Evolutionary conservation across 2,113 vertebrate genomes (phyloP), one percentile per base, ranked within the genome.

Genomic region (Lipophrys pholis): DNA sequence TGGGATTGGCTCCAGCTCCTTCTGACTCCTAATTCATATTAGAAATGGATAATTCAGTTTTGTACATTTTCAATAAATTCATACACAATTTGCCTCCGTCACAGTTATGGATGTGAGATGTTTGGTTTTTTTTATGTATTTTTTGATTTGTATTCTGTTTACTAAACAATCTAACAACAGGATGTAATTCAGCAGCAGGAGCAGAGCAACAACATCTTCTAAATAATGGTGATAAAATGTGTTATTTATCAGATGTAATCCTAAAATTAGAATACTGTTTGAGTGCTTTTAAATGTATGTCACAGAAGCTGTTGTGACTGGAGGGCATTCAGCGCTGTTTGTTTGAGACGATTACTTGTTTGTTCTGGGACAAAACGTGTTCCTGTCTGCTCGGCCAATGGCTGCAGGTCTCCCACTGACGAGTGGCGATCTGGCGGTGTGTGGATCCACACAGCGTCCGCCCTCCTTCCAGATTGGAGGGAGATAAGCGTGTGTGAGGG

Each of bases 341-440:
- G 78, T 57, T 77, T 49, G 78, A 49, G 42, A 56, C 65, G 3
- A 8, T 45, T 75, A 15, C 51, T 46, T 83, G 77, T 78, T 83
- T 89, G 73, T 84, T 88, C 76, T 73, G 69, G 53, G 63, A 62
- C 69, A 48, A 53, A 82, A 78, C n/a, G 21, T 69, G 66, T 61
- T 60, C 77, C 42, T 17, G 57, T 56, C 63, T 76, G 73, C 65
- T 56, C 6, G 55, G 43, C 59, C 73, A 75, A 69, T 79, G 79
- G 72, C 73, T 75, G 71, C 73, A 58, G 6, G 71, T 70, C 72
- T 49, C 71, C 56, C 42, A 11, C 69, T 87, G 89, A 91, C 92
- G 89, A 89, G 66, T 57, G 58, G 45, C 8, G 17, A 73, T 79
- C 7, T 58, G 62, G 38, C 57, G 21, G 50, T 73, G 84, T 84